Percentiles rank a stretch among this genome's conserved stretches.
phyloP scores from a whole-genome alignment of 2,797 vertebrate genomes.

The Xerus rutilus region DNA sequence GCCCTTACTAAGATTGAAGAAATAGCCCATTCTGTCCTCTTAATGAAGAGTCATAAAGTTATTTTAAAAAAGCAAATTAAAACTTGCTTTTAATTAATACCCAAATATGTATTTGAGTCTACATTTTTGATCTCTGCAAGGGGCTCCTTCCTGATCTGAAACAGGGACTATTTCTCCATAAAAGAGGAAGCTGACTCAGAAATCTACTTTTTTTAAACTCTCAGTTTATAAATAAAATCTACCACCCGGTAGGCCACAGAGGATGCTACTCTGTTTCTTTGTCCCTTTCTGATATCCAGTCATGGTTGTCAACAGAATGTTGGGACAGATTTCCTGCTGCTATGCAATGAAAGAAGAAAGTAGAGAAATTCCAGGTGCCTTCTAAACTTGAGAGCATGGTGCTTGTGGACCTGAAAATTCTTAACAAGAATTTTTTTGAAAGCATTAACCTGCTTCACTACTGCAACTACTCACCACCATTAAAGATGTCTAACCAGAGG shows the following conservation, averaged over 20 bases:
- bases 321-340: background rate
- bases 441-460: background rate
- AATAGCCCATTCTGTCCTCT: background rate
- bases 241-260: background rate
- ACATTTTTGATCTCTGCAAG: background rate
- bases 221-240: background rate
- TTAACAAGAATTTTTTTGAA: background rate
- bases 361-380: background rate
- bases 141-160: background rate
- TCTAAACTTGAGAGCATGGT: background rate
- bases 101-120: background rate
- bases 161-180: background rate
- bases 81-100: background rate
- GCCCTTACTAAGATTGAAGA: background rate
- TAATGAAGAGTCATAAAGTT: background rate
- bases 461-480: background rate
- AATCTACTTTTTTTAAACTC: background rate
- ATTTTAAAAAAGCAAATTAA: background rate
- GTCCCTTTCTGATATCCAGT: background rate
- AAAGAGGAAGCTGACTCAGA: background rate
- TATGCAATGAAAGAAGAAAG: background rate
- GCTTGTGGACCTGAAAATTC: background rate
- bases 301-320: background rate
- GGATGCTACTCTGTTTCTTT: background rate
- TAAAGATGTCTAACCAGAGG: background rate